Percentiles rank a stretch among this genome's conserved stretches.
Evolutionary conservation across 2,888 invertebrate species (phyloP).

Genomic region (Dendrolimus houi): DNA sequence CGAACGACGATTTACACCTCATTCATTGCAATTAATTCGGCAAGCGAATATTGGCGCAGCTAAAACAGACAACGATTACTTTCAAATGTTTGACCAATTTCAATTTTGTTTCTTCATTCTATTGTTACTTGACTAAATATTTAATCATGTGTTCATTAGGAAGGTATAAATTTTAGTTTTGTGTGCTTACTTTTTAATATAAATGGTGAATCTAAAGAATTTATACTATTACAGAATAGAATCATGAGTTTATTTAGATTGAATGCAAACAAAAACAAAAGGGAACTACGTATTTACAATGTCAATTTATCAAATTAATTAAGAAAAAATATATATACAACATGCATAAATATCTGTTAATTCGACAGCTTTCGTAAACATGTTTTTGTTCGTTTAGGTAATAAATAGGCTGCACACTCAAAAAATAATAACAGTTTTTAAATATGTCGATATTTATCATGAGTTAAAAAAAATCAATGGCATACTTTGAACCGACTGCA

Average conservation of each 20-base stretch:
- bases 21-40: slow-evolving; percentile 64
- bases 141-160: neutral
- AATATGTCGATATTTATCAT: too few species aligned
- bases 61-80: slow-evolving; percentile 62
- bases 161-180: too few species aligned
- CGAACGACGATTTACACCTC: slow-evolving; percentile 50
- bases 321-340: slow-evolving; percentile 19
- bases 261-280: neutral
- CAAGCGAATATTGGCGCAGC: slow-evolving; percentile 69
- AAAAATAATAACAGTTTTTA: slow-evolving; percentile 1
- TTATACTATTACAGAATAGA: neutral
- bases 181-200: too few species aligned
- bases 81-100: slow-evolving; percentile 2
- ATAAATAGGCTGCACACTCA: slow-evolving; percentile 15
- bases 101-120: neutral
- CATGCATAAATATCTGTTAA: slow-evolving; percentile 23
- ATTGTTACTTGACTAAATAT: neutral
- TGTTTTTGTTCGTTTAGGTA: neutral
- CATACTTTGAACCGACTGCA: too few species aligned
- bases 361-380: slow-evolving; percentile 9
- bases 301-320: slow-evolving; percentile 1
- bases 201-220: too few species aligned
- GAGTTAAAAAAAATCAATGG: too few species aligned
- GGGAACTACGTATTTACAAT: slow-evolving; percentile 4
- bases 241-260: neutral